Evolutionary conservation across 2,113 vertebrate genomes (phyloP), one percentile per base, ranked within the genome.

Genomic region (Platichthys stellatus): DNA sequence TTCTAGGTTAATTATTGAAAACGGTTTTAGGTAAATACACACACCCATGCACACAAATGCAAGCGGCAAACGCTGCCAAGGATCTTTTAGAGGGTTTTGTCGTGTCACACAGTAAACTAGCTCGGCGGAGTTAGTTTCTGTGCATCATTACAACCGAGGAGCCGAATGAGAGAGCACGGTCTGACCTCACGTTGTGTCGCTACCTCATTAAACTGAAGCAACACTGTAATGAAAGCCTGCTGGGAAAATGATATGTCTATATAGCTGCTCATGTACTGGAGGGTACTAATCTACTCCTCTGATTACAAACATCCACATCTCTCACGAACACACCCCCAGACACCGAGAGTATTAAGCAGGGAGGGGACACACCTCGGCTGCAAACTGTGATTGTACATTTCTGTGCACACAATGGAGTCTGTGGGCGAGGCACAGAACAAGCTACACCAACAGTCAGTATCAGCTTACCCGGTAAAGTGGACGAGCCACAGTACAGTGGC

Each of bases 201-300:
- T 69, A 78, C 31, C 77, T 88, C 83, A 84, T 84, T 90, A 88
- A 88, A 92, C 78, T 54, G n/a, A 87, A 81, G 85, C 76, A 83
- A 79, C 63, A 69, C 83, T 78, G 74, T 92, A 94, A 94, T 93
- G 88, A 94, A 82, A 92, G 87, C 89, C 87, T 87, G 89, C 89
- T 92, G 90, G 78, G 92, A 89, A 93, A 94, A 93, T 94, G 59
- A 93, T 89, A 94, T 49, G 87, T 87, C 86, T 93, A 72, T 61
- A 82, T 79, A 74, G 86, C 90, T 85, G 84, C 89, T 88, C 85
- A 86, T 79, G 83, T 77, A 89, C 86, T 79, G 74, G 74, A 92
- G 86, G 86, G 87, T 92, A 92, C 90, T 90, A 93, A 94, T 93
- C 93, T 93, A 83, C 88, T 85, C 59, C 88, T 91, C 79, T 91